Base-by-base conservation (phyloP, 2,888 invertebrate species). In the Creontiades dilutus region DNA sequence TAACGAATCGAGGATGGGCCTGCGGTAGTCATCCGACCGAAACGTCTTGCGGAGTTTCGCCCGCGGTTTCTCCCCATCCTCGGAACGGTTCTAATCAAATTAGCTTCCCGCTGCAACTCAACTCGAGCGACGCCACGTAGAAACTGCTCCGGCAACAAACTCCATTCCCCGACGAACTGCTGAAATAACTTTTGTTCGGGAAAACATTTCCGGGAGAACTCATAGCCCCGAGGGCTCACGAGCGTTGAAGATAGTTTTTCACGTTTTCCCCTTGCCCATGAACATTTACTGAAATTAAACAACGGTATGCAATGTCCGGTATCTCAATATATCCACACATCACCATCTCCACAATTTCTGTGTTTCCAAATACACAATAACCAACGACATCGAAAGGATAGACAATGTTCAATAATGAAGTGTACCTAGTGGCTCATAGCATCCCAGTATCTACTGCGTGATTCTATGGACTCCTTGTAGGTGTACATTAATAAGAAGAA, bases 21-120 rank as follows among this genome's bases (percentile, higher is more conserved):
- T 68, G 68, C 68, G 68, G 68, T 68, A 68, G 68, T 68, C 68
- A 68, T 68, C 68, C 68, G 68, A 68, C 68, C 68, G 68, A 68
- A 68, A 68, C 68, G 68, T 68, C 68, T 68, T 68, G 68, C 27
- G 23, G 68, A 68, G 68, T 68, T 68, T 68, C 68, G 68, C 68
- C 23, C 52, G n/a, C 57, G 68, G 12, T n/a, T n/a, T 68, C 19
- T 68, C 68, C 68, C 13, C 68, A 68, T 68, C 68, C 68, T 68
- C 68, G 68, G 68, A 23, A 23, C 68, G 23, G 68, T 68, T 68
- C 68, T 68, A 68, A 68, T 68, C 68, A 68, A 68, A 68, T 68
- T 68, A 68, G 68, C 68, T 68, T 23, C 68, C 68, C 68, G 68
- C 68, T 68, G 68, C 68, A 68, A 23, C 68, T 68, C 68, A 11